Evolutionary conservation across 2,888 invertebrate genomes (phyloP).

Genomic region (Lepidocyrtinus sp.): DNA sequence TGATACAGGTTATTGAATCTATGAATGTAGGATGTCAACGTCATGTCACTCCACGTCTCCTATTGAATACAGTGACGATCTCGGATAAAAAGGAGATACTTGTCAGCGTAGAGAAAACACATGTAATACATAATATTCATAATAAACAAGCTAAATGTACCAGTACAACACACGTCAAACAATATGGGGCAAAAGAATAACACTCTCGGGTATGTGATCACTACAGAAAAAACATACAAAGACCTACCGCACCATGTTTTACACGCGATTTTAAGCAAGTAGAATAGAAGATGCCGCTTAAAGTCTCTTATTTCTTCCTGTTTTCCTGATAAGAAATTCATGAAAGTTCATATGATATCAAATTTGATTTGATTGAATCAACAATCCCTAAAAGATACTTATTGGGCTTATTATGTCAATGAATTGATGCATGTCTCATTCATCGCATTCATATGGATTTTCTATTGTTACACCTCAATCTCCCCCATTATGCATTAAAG

Average conservation of each 20-base stretch:
- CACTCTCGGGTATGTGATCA: slow-evolving; percentile 47
- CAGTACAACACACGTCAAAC: slow-evolving; percentile 52
- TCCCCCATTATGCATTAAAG: slow-evolving; percentile 56
- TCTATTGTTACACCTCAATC: slow-evolving; percentile 56
- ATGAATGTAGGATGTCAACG: slow-evolving; percentile 59
- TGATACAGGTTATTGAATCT: too few species aligned
- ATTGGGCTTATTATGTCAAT: slow-evolving; percentile 8
- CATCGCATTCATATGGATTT: too few species aligned
- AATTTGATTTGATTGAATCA: neutral
- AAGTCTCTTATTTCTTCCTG: slow-evolving; percentile 53
- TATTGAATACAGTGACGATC: slow-evolving; percentile 55
- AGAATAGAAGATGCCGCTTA: too few species aligned
- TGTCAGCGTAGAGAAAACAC: slow-evolving; percentile 54
- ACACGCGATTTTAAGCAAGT: too few species aligned
- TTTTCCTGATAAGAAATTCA: neutral
- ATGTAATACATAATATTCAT: too few species aligned
- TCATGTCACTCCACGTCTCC: slow-evolving; percentile 35
- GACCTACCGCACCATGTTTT: slow-evolving; percentile 43
- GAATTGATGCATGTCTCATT: slow-evolving; percentile 48
- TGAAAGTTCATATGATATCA: neutral
- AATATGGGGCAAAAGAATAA: slow-evolving; percentile 35
- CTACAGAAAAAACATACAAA: slow-evolving; percentile 39
- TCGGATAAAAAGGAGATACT: neutral
- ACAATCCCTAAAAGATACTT: neutral
- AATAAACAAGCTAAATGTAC: too few species aligned